phyloP scores from a whole-genome alignment of 37 sponge, comb jelly and placozoan genomes.

The Sycon ciliatum region DNA sequence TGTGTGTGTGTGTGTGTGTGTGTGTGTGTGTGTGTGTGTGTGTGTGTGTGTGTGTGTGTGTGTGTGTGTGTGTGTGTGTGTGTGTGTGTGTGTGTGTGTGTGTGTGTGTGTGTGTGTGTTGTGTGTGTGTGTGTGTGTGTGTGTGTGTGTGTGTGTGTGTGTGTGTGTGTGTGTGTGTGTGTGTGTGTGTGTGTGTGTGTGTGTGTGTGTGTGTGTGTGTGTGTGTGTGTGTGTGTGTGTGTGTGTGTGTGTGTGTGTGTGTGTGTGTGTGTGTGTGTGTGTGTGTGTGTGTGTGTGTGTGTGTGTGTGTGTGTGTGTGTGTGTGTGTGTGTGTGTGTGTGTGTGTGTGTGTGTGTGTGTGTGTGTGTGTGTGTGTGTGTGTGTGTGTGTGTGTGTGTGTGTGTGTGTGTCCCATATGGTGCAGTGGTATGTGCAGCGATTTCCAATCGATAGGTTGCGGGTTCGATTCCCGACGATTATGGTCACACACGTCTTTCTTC shows the following conservation, averaged over 20 bases:
- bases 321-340: not conserved
- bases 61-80: too few species aligned
- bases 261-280: conserved; percentile 10
- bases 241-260: conserved; percentile 10
- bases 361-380: conserved; percentile 5
- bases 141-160: conserved; percentile 1
- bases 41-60: too few species aligned
- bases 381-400: conserved; percentile 5
- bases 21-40: too few species aligned
- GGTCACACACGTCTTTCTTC: too few species aligned
- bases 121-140: not conserved
- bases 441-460: too few species aligned
- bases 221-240: conserved; percentile 23
- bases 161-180: conserved; percentile 21
- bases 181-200: conserved; percentile 25
- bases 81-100: too few species aligned
- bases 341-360: conserved; percentile 5
- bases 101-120: too few species aligned
- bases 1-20: too few species aligned
- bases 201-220: conserved; percentile 32
- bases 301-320: conserved; percentile 5
- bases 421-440: too few species aligned
- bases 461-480: too few species aligned
- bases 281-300: conserved; percentile 6
- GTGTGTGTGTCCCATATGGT: conserved; percentile 5